phyloP scores from a whole-genome alignment of 35 echinoderm and acorn worm species.

The Apostichopus californicus region DNA sequence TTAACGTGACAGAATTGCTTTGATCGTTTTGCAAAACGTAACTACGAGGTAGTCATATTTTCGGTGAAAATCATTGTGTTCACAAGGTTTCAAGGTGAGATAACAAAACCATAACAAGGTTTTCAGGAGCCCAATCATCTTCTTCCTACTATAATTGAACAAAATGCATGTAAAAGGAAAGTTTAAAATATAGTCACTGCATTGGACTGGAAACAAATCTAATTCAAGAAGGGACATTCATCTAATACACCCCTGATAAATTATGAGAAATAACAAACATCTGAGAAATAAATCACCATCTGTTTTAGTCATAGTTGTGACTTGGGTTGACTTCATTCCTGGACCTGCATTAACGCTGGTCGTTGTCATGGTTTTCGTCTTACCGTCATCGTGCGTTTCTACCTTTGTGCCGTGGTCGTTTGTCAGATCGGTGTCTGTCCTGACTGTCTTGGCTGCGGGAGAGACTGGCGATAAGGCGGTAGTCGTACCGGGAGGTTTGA shows the following conservation, averaged over 20 bases:
- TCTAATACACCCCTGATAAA: background rate
- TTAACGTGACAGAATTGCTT: too few species aligned
- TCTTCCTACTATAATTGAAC: too few species aligned
- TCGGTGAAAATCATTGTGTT: too few species aligned
- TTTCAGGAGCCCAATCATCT: too few species aligned
- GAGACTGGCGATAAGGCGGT: slow-evolving; percentile 27
- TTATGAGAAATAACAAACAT: background rate
- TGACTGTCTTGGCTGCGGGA: slow-evolving; percentile 55
- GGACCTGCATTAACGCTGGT: slow-evolving; percentile 60
- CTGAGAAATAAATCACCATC: slow-evolving; percentile 8
- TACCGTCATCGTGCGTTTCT: slow-evolving; percentile 57
- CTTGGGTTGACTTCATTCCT: slow-evolving; percentile 52
- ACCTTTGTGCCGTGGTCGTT: slow-evolving; percentile 1
- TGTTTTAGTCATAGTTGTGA: slow-evolving; percentile 64
- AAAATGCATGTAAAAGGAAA: too few species aligned
- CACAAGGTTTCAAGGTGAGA: too few species aligned
- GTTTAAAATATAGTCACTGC: too few species aligned
- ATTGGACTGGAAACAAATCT: too few species aligned
- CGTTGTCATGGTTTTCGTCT: slow-evolving; percentile 59
- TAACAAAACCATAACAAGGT: too few species aligned
- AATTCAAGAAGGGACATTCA: too few species aligned
- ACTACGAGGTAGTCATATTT: too few species aligned
- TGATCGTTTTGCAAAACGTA: too few species aligned
- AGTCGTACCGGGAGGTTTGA: background rate
- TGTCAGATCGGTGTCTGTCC: background rate